A percentile compares a stretch with the other conserved stretches of the same genome.
These are phyloP conservation scores for Antheraea yamamai DNA, from an alignment of 2,888 invertebrate genomes.

Conservation along the genomic window DNA sequence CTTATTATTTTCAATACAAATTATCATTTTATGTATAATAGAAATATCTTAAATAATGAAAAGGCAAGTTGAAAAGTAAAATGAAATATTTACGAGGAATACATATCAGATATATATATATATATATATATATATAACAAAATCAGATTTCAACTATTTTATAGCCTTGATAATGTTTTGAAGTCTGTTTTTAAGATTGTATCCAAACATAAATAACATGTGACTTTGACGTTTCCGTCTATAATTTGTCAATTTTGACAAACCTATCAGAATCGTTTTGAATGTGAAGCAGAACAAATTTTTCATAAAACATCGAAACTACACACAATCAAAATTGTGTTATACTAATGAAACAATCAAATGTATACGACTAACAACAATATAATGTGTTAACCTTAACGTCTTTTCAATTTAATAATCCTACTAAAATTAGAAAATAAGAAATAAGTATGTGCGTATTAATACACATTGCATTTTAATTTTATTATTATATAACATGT, in stretches of 20 bases:
- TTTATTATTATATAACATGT: slow-evolving; percentile 11
- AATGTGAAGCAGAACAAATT: not conserved
- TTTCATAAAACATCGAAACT: not conserved
- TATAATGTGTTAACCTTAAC: too few species aligned
- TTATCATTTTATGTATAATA: not conserved
- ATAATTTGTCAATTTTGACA: not conserved
- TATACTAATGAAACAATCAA: not conserved
- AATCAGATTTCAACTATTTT: not conserved
- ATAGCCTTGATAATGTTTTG: not conserved
- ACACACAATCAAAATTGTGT: not conserved
- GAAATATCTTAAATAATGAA: not conserved
- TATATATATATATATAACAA: not conserved
- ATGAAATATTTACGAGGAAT: not conserved
- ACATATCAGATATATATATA: not conserved
- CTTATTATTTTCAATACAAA: too few species aligned
- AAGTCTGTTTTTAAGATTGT: not conserved
- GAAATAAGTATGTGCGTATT: not conserved
- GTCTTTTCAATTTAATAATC: not conserved
- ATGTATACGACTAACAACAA: not conserved
- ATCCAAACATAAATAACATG: slow-evolving; percentile 25
- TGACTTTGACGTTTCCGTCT: slow-evolving; percentile 26
- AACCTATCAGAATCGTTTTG: not conserved
- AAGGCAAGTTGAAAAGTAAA: not conserved
- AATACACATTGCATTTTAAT: not conserved
- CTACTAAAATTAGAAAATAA: not conserved